Evolutionary conservation across 2,113 vertebrate genomes (phyloP), one percentile per base, ranked within the genome.

Genomic region (Tragelaphus buxtoni): DNA sequence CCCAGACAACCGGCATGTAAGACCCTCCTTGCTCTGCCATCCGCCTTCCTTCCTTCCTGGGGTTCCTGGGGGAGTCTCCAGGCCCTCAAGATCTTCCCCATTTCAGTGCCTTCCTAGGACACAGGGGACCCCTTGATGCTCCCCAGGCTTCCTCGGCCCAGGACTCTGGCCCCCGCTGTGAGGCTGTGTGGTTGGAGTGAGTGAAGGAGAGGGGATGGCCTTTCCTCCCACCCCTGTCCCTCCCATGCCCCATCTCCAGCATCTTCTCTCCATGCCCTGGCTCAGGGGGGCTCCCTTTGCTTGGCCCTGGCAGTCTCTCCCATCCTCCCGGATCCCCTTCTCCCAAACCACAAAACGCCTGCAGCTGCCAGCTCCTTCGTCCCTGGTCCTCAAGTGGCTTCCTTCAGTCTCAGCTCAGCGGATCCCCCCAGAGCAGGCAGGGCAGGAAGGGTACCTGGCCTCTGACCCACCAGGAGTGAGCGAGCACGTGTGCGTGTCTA

Each of bases 21-120:
- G 86, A 51, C 63, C 96, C 91, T 83, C 86, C 88, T 92, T 8
- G 74, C 87, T 92, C 92, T 53, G 60, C 86, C 94, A 58, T 14
- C 32, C 30, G 61, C 49, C 35, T 87, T 39, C 81, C 56, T 51
- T 87, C 30, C 95, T 76, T 76, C 42, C 76, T 65, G 86, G 97
- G 58, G 83, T 84, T 5, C 93, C 80, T 94, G 55, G 84, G 91
- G 92, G 88, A 91, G 91, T 94, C 56, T 83, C 96, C 60, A 85
- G 84, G 63, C 92, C 76, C 94, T 85, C 80, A 83, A 79, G 74
- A 88, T 53, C 93, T 94, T 92, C 90, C 96, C 96, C 77, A 53
- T 82, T 96, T 96, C 95, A 97, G 97, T 98, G 98, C 97, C 98
- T 98, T 98, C 96, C 87, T 94, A 96, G 92, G 96, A 97, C 97